Base-by-base conservation (phyloP, 1,140 invertebrate species). In the Micrasema longulum region DNA sequence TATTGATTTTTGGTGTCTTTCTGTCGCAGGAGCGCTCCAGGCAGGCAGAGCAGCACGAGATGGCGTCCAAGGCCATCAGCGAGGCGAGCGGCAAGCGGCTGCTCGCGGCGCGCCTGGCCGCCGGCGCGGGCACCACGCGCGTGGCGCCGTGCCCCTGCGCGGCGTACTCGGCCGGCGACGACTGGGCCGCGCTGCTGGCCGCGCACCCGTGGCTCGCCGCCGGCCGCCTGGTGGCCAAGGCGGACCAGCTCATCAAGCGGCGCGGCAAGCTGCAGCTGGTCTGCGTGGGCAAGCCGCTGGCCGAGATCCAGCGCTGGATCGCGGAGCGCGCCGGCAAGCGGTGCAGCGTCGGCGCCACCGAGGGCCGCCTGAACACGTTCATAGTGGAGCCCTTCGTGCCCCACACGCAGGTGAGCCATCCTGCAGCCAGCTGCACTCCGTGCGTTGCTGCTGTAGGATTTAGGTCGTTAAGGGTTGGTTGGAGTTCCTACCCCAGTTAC, bases 11-110 rank as follows among this genome's bases (percentile, higher is more conserved):
- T n/a, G n/a, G 26, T 31, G 3, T 31, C 26, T 2, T 31, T 7
- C 7, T 7, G 26, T 31, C 26, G 26, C 26, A 31, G 26, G 26
- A 31, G 26, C 26, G 6, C 18, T 16, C 47, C 47, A 48, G 16
- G 47, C 47, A 16, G 16, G 5, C 45, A 3, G 45, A 4, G 50
- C 12, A 53, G 23, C 12, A 5, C 1, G n/a, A 76, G 69, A 99
- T 99, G 98, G 97, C 97, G 73, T 97, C 98, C 14, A 99, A 99
- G 88, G 97, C 97, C 60, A 97, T 99, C 77, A 90, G 92, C 78
- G 98, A 99, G 87, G 96, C 93, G 45, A 95, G 95, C 52, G 98
- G 97, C 50, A 99, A 99, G 83, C 90, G 94, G 78, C 86, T 99
- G 9, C 91, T 99, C 45, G 98, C 97, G 82, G 91, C 92, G 66